These are phyloP conservation scores for Forbesichthys papilliferus DNA, from an alignment of 2,113 vertebrate genomes.

Conservation along the genomic window DNA sequence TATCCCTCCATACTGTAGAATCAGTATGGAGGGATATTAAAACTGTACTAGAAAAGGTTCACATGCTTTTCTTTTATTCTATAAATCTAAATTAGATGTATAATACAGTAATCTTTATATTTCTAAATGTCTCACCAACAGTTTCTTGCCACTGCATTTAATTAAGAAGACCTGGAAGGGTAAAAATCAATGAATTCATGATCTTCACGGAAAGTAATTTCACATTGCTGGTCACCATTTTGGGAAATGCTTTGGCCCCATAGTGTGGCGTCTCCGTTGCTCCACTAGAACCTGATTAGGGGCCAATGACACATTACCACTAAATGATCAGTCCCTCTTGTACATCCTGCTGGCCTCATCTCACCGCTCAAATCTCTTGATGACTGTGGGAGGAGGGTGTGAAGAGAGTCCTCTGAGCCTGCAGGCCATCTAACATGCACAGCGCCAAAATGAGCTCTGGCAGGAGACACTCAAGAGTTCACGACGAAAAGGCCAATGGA, in stretches of 20 bases:
- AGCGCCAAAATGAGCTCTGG: slow-evolving; percentile 36
- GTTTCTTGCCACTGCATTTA: too few species aligned
- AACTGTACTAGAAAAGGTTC: too few species aligned
- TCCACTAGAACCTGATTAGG: slow-evolving; percentile 31
- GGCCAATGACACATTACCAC: slow-evolving; percentile 40
- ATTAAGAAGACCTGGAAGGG: not conserved
- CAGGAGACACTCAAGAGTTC: slow-evolving; percentile 51
- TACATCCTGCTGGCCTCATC: slow-evolving; percentile 24
- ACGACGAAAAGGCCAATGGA: slow-evolving; percentile 58
- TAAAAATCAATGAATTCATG: not conserved
- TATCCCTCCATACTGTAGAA: too few species aligned
- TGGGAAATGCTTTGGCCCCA: not conserved
- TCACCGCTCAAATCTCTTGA: slow-evolving; percentile 49
- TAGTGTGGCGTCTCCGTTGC: slow-evolving; percentile 9
- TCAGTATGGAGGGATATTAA: too few species aligned
- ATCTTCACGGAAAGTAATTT: not conserved
- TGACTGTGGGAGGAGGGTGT: slow-evolving; percentile 51
- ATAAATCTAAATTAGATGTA: too few species aligned
- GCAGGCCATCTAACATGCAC: slow-evolving; percentile 34
- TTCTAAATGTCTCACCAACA: too few species aligned
- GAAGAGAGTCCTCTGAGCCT: slow-evolving; percentile 42
- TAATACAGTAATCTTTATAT: too few species aligned
- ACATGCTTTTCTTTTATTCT: too few species aligned
- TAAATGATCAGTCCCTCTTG: slow-evolving; percentile 42
- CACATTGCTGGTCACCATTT: not conserved